These are phyloP conservation scores for Acipenser oxyrinchus DNA, from an alignment of 2,797 vertebrate species.

Conservation along the genomic window DNA sequence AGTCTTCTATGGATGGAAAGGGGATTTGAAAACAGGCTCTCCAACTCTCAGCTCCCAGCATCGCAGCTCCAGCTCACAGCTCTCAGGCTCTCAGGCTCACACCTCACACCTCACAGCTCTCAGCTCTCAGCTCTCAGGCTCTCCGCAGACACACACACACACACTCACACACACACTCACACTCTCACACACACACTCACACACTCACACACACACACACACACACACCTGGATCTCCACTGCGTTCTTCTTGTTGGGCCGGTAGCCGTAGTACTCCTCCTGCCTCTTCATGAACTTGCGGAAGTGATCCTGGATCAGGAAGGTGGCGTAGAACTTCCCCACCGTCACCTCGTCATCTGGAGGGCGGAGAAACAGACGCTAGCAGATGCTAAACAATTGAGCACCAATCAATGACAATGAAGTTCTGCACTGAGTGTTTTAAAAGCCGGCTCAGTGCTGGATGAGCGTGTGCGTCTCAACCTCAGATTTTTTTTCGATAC, in stretches of 20 bases:
- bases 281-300: constrained; percentile 94
- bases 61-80: no score
- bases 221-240: constrained; percentile 77
- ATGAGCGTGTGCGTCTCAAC: no score
- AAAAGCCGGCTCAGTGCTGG: no score
- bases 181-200: not conserved
- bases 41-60: no score
- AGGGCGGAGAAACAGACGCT: not conserved
- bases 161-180: not conserved
- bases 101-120: no score
- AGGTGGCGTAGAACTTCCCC: constrained; percentile 97
- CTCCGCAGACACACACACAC: not conserved
- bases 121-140: not conserved
- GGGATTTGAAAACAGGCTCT: no score
- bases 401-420: no score
- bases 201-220: not conserved
- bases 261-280: constrained; percentile 93
- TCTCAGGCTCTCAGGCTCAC: no score
- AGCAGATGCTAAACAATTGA: not conserved
- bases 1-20: no score
- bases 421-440: no score
- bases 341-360: constrained; percentile 97
- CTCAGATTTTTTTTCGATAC: no score
- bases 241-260: constrained; percentile 75
- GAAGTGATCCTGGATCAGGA: constrained; percentile 96